phyloP scores from a whole-genome alignment of 2,797 vertebrate genomes.

The Hippopotamyrus pictus region DNA sequence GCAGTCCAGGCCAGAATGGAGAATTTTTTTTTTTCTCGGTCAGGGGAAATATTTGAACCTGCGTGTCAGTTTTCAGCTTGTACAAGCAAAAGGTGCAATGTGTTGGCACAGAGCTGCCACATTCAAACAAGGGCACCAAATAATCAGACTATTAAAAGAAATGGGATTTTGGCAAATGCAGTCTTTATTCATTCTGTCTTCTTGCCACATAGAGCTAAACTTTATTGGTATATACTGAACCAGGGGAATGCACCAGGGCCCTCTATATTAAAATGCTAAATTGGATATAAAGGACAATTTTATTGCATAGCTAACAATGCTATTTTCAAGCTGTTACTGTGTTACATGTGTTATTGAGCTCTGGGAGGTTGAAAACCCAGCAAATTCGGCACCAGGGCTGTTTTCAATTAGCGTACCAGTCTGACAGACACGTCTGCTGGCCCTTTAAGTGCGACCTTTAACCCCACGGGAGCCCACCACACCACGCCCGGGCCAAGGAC shows the following conservation, averaged over 20 bases:
- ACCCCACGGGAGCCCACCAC: slow-evolving; percentile 21
- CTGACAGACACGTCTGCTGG: slow-evolving; percentile 50
- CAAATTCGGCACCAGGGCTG: slow-evolving; percentile 49
- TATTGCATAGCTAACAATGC: slow-evolving; percentile 45
- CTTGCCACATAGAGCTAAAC: slow-evolving; percentile 34
- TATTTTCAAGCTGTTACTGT: slow-evolving; percentile 45
- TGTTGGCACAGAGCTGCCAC: slow-evolving; percentile 24
- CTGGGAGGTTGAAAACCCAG: slow-evolving; percentile 44
- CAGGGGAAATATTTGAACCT: slow-evolving; percentile 15
- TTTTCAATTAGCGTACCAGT: slow-evolving; percentile 71
- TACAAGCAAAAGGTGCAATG: slow-evolving; percentile 28
- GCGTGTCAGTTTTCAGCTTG: slow-evolving; percentile 31
- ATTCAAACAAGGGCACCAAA: slow-evolving; percentile 36
- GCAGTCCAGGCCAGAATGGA: not conserved
- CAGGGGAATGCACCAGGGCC: slow-evolving; percentile 38
- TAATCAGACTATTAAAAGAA: slow-evolving; percentile 47
- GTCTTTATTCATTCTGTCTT: slow-evolving; percentile 37
- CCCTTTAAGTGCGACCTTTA: slow-evolving; percentile 57
- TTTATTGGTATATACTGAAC: slow-evolving; percentile 42
- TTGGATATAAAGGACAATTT: slow-evolving; percentile 46
- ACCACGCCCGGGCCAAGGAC: not conserved
- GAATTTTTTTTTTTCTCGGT: not conserved
- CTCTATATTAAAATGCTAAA: slow-evolving; percentile 45
- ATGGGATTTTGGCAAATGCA: slow-evolving; percentile 43
- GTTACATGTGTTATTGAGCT: slow-evolving; percentile 39